These are phyloP conservation scores for Tetragnatha versicolor DNA, from an alignment of 1,140 invertebrate genomes.

Conservation along the genomic window DNA sequence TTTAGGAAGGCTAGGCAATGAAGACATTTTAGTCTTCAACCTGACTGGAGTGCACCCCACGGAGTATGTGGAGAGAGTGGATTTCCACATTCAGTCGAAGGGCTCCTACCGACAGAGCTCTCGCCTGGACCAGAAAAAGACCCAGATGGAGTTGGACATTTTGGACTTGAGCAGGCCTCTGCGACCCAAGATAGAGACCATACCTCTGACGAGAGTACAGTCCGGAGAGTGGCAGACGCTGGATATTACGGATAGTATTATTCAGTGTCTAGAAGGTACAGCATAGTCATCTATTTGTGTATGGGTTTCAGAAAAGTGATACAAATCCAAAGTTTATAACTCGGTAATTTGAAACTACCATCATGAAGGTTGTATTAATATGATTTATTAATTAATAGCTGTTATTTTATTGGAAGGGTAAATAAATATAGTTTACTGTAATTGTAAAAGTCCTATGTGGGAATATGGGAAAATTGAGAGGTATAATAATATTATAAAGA, in stretches of 20 bases:
- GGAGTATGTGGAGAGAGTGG: slow-evolving; percentile 62
- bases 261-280: slow-evolving; percentile 59
- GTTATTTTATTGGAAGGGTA: neutral
- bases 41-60: slow-evolving; percentile 60
- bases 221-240: slow-evolving; percentile 61
- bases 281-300: neutral
- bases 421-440: no score
- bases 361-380: neutral
- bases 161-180: slow-evolving; percentile 60
- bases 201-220: slow-evolving; percentile 54
- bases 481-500: no score
- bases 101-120: slow-evolving; percentile 44
- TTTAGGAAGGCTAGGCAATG: slow-evolving; percentile 34
- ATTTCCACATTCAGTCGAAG: slow-evolving; percentile 63
- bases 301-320: no score
- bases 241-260: slow-evolving; percentile 61
- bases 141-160: slow-evolving; percentile 58
- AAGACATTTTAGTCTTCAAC: slow-evolving; percentile 62
- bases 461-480: no score
- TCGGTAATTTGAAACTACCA: neutral
- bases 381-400: neutral
- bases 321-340: no score
- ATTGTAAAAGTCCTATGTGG: no score
- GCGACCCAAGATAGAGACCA: slow-evolving; percentile 59
- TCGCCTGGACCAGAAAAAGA: slow-evolving; percentile 49